phyloP scores from a whole-genome alignment of 2,113 vertebrate genomes.

The Microcebus tavaratra region DNA sequence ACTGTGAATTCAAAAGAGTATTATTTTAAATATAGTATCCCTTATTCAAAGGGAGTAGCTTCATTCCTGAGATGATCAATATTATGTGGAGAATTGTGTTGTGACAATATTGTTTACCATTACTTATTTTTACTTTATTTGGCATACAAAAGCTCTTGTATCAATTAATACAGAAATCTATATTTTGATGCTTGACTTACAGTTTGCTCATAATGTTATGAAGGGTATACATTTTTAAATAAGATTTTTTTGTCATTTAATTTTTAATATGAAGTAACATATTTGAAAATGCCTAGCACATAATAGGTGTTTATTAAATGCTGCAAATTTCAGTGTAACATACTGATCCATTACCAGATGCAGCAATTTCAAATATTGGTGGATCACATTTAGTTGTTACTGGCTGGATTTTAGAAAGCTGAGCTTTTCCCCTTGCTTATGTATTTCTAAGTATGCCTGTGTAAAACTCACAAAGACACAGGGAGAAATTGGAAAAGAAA shows the following conservation, averaged over 20 bases:
- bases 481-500: background rate
- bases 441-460: background rate
- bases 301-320: background rate
- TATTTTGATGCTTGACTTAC: background rate
- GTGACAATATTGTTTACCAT: background rate
- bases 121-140: background rate
- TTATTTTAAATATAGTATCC: background rate
- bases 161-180: background rate
- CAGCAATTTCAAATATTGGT: background rate
- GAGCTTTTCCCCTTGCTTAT: background rate
- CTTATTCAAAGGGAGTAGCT: background rate
- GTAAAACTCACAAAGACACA: background rate
- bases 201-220: background rate
- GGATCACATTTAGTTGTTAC: background rate
- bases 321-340: background rate
- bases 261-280: background rate
- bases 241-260: background rate
- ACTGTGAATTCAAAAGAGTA: constrained; percentile 43
- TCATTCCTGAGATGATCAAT: background rate
- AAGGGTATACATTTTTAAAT: background rate
- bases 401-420: background rate
- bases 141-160: background rate
- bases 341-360: background rate
- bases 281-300: background rate
- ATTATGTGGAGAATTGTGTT: background rate